Percentiles rank a stretch among this genome's conserved stretches.
phyloP scores from a whole-genome alignment of 2,888 invertebrate species.

The Panopea generosa region DNA sequence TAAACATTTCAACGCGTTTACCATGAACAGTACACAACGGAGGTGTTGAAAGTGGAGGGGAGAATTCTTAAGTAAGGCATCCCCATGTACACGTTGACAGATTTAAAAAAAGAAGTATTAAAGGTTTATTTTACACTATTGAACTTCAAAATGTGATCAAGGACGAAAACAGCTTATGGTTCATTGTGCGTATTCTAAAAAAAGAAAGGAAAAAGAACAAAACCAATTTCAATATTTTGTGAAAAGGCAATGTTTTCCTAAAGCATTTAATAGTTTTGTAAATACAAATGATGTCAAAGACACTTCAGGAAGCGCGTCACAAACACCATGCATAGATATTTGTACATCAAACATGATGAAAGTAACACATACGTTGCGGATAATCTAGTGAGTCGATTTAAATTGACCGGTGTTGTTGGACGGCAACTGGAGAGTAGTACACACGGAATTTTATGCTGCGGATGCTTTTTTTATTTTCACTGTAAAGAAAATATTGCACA shows the following conservation, averaged over 20 bases:
- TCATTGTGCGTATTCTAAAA: conserved; percentile 35
- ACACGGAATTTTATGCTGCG: not conserved
- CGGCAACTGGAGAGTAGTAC: conserved; percentile 22
- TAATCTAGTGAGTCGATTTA: conserved; percentile 4
- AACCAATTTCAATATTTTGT: conserved; percentile 41
- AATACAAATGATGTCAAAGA: conserved; percentile 45
- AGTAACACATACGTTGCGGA: conserved; percentile 13
- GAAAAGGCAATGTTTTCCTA: conserved; percentile 48
- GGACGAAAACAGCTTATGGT: conserved; percentile 51
- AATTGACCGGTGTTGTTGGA: conserved; percentile 20
- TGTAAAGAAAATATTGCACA: conserved; percentile 43
- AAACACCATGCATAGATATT: conserved; percentile 23
- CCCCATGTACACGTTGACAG: conserved; percentile 34
- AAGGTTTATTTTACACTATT: conserved; percentile 31
- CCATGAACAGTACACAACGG: too few species aligned
- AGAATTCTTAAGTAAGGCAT: conserved; percentile 26
- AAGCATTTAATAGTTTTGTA: conserved; percentile 50
- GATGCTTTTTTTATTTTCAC: conserved; percentile 25
- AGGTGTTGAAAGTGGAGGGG: too few species aligned
- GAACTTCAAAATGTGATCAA: conserved; percentile 48
- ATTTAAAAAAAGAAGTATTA: conserved; percentile 28
- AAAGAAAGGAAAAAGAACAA: conserved; percentile 42
- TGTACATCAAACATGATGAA: conserved; percentile 24
- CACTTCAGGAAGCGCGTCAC: not conserved
- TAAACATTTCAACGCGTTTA: too few species aligned